Conservation (phyloP, 1,140 invertebrate species). For the Halesus radiatus region DNA sequence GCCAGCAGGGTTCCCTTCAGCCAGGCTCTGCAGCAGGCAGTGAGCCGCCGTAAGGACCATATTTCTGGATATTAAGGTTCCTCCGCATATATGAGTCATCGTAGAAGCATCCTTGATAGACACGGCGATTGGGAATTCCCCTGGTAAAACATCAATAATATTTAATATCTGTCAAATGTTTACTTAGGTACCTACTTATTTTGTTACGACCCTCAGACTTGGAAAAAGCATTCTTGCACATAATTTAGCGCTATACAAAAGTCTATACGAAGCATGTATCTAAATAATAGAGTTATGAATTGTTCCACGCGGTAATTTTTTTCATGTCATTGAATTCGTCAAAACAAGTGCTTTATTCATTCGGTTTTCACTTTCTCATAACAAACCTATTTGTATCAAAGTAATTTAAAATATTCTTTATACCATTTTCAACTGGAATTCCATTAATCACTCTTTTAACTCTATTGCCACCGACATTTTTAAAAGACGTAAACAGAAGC, state of each 20-base stretch:
- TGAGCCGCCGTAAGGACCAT: constrained; percentile 71
- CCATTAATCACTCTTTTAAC: constrained; percentile 49
- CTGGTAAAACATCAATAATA: constrained; percentile 31
- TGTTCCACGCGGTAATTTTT: too few relatives aligned
- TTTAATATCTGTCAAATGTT: neutral
- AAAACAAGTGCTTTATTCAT: too few relatives aligned
- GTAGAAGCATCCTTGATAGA: constrained; percentile 45
- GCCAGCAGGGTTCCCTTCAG: neutral
- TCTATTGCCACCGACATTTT: constrained; percentile 27
- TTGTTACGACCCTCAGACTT: too few relatives aligned
- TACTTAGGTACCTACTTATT: too few relatives aligned
- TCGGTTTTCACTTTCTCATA: too few relatives aligned
- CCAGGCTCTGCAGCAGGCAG: constrained; percentile 60
- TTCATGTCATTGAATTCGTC: too few relatives aligned
- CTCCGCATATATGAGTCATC: constrained; percentile 65
- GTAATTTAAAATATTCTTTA: neutral
- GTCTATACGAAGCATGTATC: too few relatives aligned
- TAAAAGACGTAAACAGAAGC: constrained; percentile 22
- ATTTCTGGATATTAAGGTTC: constrained; percentile 64
- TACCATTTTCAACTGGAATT: constrained; percentile 41
- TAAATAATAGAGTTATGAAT: too few relatives aligned
- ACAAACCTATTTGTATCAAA: too few relatives aligned
- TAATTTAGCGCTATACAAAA: too few relatives aligned
- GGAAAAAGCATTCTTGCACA: too few relatives aligned
- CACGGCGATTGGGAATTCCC: constrained; percentile 40